Evolutionary conservation across 53 echinoderm and acorn worm genomes (phyloP).

Genomic region (Henricia sp.): DNA sequence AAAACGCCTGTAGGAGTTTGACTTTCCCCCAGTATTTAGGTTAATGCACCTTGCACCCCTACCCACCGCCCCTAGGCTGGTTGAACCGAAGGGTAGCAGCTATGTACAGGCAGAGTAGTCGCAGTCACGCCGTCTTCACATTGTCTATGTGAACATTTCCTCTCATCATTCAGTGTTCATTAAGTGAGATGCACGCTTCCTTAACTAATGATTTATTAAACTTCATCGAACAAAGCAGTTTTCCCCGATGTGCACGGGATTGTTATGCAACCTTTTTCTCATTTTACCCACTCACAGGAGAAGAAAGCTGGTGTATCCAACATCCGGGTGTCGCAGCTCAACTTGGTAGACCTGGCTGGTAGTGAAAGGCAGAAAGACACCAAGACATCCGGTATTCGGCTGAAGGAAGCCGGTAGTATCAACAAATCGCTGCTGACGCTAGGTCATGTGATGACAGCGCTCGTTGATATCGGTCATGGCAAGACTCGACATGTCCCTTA

Average conservation of each 20-base stretch:
- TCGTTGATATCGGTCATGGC: conserved; percentile 94
- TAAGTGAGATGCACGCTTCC: too few species aligned
- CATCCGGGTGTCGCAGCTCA: conserved; percentile 91
- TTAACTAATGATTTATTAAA: too few species aligned
- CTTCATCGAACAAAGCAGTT: too few species aligned
- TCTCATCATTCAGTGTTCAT: too few species aligned
- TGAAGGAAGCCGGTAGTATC: conserved; percentile 96
- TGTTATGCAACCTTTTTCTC: too few species aligned
- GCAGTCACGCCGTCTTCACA: conserved; percentile 98
- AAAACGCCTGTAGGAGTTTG: too few species aligned
- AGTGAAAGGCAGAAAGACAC: conserved; percentile 98
- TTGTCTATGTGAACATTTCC: too few species aligned
- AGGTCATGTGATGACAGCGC: conserved; percentile 94
- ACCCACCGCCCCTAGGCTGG: conserved; percentile 89
- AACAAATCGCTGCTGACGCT: conserved; percentile 90
- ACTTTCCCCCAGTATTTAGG: too few species aligned
- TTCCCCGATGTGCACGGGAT: too few species aligned
- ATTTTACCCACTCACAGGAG: conserved; percentile 68
- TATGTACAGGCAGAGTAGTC: conserved; percentile 95
- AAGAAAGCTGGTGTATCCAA: conserved; percentile 96
- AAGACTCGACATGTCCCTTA: conserved; percentile 92
- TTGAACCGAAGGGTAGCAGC: conserved; percentile 89
- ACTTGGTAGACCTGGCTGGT: conserved; percentile 93
- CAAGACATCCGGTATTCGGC: conserved; percentile 76
- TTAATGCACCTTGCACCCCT: too few species aligned